These are phyloP conservation scores for Balaenoptera acutorostrata DNA, from an alignment of 2,113 vertebrate genomes.

Conservation along the genomic window DNA sequence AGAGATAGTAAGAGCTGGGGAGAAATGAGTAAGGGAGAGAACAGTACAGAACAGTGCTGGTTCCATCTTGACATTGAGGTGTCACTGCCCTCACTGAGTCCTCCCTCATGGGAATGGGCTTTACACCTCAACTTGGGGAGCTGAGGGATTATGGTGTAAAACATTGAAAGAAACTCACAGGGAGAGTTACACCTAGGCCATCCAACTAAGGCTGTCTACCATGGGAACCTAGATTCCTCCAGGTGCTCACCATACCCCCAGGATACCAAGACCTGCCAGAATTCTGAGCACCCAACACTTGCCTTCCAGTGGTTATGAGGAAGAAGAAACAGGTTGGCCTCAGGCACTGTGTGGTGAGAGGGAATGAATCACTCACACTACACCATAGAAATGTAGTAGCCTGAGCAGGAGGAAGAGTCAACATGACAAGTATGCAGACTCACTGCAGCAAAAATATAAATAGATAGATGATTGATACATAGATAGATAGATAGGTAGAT, in stretches of 20 bases:
- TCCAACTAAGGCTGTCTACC: neutral
- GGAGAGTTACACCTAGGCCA: neutral
- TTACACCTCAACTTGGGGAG: rapidly evolving
- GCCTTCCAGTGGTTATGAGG: neutral
- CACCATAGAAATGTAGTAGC: neutral
- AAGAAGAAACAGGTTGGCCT: neutral
- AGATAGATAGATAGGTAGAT: neutral
- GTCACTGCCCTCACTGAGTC: rapidly evolving
- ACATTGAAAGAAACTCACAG: neutral
- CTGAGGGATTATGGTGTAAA: neutral
- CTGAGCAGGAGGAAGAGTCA: neutral
- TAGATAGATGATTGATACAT: neutral
- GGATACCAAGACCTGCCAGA: neutral
- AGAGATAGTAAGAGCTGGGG: neutral
- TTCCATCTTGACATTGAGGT: neutral
- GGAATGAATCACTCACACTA: neutral
- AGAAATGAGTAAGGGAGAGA: neutral
- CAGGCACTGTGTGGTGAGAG: neutral
- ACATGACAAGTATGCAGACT: neutral
- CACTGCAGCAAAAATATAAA: neutral
- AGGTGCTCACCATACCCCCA: neutral
- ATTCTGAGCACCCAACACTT: neutral
- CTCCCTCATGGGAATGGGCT: neutral
- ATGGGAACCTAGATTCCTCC: rapidly evolving
- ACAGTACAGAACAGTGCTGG: neutral